Conservation (phyloP, 2,113 vertebrate genomes). For the Sterrhoptilus dennistouni region DNA sequence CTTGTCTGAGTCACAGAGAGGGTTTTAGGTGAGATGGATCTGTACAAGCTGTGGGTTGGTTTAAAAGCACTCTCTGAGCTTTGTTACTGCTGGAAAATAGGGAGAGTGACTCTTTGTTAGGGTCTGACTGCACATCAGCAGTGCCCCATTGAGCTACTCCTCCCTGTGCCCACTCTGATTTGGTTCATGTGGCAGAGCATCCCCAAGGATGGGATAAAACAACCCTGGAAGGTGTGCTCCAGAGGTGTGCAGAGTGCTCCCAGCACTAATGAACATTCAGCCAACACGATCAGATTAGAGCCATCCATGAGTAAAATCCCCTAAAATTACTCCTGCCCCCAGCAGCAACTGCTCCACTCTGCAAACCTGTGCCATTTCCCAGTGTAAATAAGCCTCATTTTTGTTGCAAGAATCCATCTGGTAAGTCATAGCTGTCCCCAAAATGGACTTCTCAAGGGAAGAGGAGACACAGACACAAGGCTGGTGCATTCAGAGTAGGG, state of each 20-base stretch:
- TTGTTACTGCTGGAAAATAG: neutral
- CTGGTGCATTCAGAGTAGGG: neutral
- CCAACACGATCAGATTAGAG: neutral
- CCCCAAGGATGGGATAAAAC: neutral
- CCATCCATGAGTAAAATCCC: neutral
- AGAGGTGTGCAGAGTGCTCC: fast-evolving
- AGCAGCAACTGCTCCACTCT: neutral
- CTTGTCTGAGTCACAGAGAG: neutral
- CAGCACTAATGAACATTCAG: neutral
- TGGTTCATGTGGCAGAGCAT: neutral
- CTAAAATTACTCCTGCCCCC: neutral
- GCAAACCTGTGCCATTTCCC: neutral
- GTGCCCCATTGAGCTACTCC: neutral
- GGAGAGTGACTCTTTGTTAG: neutral
- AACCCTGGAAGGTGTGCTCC: neutral
- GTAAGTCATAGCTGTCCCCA: neutral
- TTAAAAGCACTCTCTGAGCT: neutral
- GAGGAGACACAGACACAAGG: neutral
- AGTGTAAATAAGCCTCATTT: neutral
- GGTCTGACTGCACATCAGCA: neutral
- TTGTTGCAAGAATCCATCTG: neutral
- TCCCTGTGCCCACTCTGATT: neutral
- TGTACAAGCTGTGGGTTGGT: neutral
- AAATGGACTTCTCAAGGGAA: neutral
- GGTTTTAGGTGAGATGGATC: neutral